Percentiles rank a stretch among this genome's conserved stretches.
Evolutionary conservation across 1,140 invertebrate genomes (phyloP).

Genomic region (Mizuhopecten yessoensis): DNA sequence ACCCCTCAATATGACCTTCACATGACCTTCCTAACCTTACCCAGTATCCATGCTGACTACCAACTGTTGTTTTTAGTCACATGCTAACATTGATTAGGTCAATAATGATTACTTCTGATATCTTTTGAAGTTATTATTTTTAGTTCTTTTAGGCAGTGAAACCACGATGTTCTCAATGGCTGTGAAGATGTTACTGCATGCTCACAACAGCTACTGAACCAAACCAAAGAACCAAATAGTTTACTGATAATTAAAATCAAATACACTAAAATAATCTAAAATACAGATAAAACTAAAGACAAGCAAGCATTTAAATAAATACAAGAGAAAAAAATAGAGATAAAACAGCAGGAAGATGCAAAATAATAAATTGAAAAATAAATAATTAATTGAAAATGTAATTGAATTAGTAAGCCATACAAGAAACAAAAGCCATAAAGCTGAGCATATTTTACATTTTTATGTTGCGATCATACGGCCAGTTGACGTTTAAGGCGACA

Average conservation of each 20-base stretch:
- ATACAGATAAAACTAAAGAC: background rate
- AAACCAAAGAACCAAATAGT: background rate
- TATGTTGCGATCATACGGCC: background rate
- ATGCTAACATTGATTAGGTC: background rate
- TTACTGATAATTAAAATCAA: background rate
- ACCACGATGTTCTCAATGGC: background rate
- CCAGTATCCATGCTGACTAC: too few species aligned
- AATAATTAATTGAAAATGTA: constrained; percentile 2
- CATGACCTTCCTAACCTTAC: background rate
- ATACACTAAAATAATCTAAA: background rate
- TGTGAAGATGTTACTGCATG: background rate
- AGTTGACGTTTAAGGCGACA: constrained; percentile 25
- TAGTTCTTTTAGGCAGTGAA: background rate
- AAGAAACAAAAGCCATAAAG: background rate
- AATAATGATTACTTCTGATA: background rate
- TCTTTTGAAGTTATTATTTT: background rate
- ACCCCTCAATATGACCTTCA: background rate
- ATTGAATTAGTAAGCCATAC: constrained; percentile 14
- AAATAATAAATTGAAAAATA: too few species aligned
- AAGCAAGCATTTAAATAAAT: background rate
- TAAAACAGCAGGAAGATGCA: background rate
- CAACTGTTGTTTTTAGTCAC: background rate
- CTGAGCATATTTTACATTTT: background rate
- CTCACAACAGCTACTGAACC: background rate
- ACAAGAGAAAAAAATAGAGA: background rate